Evolutionary conservation across 1,140 invertebrate species (phyloP), one percentile per base, ranked within the genome.

Genomic region (Pseudomyrmex dendroicus): DNA sequence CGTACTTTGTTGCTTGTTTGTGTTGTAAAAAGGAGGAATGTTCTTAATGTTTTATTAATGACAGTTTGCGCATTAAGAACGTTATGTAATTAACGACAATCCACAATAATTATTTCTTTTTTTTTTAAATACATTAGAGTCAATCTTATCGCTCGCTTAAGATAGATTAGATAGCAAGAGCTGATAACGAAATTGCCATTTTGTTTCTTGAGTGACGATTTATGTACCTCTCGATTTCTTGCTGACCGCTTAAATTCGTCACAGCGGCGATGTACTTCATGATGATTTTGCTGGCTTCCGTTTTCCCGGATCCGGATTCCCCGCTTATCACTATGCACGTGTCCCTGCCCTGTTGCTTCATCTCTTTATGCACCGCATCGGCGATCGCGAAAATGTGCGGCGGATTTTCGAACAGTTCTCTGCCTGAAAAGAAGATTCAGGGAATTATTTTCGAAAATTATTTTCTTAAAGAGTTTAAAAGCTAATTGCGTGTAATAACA

Each of bases 201-300:
- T 63, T 5, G 46, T 8, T 35, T 7, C 15, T 25, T 35, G 62
- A 68, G 10, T 1, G 35, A 17, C 1, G 57, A 25, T 25, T 52
- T 73, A 70, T 88, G 35, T 35, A 98, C 98, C 98, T 96, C 95
- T 99, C 98, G 73, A 99, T 99, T 94, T 99, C 99, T 92, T 98
- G 97, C 93, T 98, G 97, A 88, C 98, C 96, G 92, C 96, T 96
- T 90, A 98, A 93, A 95, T 98, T 99, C 17, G 98, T 99, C 63
- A 99, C 98, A 10, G 98, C 98, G 8, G 99, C 98, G 84, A 99
- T 99, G 92, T 99, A 99, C 92, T 98, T 98, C 98, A 99, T 99
- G 83, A 99, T 99, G 88, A 99, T 99, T 95, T 99, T 99, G 44
- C 98, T 99, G 0, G 98, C 98, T 94, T 99, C 99, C 9, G 99